Evolutionary conservation across 2,888 invertebrate genomes (phyloP).

Genomic region (Drosophila infuscata): DNA sequence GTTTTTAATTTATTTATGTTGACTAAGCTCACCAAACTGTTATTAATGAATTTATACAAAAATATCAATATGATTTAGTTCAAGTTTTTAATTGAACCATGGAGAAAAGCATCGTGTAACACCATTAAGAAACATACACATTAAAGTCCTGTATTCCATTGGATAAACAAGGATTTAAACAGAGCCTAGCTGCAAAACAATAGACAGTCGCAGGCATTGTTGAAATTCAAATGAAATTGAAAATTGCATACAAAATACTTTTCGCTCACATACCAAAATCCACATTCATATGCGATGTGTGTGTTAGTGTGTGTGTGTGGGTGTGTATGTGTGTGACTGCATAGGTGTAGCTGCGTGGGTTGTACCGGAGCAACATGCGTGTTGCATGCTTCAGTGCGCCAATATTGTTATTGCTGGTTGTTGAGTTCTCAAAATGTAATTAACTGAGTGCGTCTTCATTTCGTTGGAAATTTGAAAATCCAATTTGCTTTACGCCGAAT

Average conservation of each 20-base stretch:
- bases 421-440: background rate
- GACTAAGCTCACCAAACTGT: background rate
- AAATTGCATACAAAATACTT: conserved; percentile 4
- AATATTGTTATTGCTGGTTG: background rate
- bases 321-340: background rate
- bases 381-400: background rate
- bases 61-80: background rate
- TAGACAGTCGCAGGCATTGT: background rate
- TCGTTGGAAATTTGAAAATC: background rate
- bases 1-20: background rate
- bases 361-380: background rate
- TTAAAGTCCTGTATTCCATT: background rate
- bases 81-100: background rate
- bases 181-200: background rate
- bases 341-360: background rate
- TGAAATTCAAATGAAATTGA: conserved; percentile 1
- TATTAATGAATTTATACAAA: background rate
- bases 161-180: background rate
- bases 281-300: background rate
- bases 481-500: background rate
- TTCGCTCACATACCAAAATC: background rate
- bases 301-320: background rate
- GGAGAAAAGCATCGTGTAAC: background rate
- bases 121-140: background rate
- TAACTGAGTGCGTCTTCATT: background rate